These are phyloP conservation scores for Agonopterix arenella DNA, from an alignment of 2,888 invertebrate genomes.

Conservation along the genomic window DNA sequence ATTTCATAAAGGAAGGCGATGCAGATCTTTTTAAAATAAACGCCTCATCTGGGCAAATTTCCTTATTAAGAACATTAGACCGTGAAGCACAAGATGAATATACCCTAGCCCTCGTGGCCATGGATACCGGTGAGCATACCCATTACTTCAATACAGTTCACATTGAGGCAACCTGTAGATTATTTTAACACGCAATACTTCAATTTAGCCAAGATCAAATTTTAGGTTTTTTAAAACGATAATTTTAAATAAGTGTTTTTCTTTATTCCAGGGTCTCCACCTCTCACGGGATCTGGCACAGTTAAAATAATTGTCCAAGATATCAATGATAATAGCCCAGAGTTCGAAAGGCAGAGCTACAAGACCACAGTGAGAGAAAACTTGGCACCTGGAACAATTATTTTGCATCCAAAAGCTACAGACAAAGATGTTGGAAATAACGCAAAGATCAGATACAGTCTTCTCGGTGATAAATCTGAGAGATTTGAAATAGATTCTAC, in stretches of 20 bases:
- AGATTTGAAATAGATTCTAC: conserved; percentile 87
- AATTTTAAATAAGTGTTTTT: not conserved
- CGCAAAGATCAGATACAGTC: conserved; percentile 90
- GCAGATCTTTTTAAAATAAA: conserved; percentile 94
- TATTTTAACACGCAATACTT: too few species aligned
- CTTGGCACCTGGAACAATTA: conserved; percentile 84
- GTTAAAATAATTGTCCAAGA: conserved; percentile 94
- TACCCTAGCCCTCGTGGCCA: conserved; percentile 90
- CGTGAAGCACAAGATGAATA: conserved; percentile 91
- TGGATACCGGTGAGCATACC: conserved; percentile 90
- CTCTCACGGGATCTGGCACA: conserved; percentile 94
- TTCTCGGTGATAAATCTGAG: conserved; percentile 88
- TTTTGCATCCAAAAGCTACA: conserved; percentile 85
- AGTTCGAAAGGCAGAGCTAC: conserved; percentile 89
- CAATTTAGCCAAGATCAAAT: too few species aligned
- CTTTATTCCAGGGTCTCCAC: conserved; percentile 87
- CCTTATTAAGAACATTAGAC: conserved; percentile 88
- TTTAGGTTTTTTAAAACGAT: too few species aligned
- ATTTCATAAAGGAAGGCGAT: conserved; percentile 95
- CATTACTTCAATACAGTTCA: too few species aligned
- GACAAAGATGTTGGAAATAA: conserved; percentile 92
- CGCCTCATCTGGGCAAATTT: conserved; percentile 93
- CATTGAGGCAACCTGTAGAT: too few species aligned
- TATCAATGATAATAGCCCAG: conserved; percentile 95
- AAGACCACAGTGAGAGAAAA: conserved; percentile 89